Base-by-base conservation (phyloP, 2,797 vertebrate genomes). In the Tachyglossus aculeatus region DNA sequence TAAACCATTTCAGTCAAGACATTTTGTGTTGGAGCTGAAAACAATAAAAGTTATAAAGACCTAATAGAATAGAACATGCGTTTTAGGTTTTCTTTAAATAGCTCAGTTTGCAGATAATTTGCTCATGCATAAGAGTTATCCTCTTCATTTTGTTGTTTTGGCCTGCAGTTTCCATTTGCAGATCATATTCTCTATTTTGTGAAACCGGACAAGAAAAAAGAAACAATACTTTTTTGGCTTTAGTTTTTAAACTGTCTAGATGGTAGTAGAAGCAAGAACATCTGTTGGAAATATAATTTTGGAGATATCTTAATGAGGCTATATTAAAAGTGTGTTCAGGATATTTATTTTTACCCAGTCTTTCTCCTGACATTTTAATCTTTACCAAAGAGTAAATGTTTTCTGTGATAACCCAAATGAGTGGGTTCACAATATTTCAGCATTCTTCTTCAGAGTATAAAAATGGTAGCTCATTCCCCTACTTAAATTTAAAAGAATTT, bases 361-460 rank as follows among this genome's bases (percentile, higher is more conserved):
- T 5, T 47, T 79, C 71, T 59, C 54, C 38, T 68, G 2, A 68
- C 60, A 60, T 60, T n/a, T n/a, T n/a, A n/a, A n/a, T n/a, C n/a
- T n/a, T n/a, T n/a, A n/a, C 9, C 10, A 22, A 51, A 9, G 47
- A 59, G 61, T 61, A 16, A n/a, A n/a, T n/a, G n/a, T n/a, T n/a
- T n/a, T 51, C 2, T 1, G 24, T 53, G 7, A 75, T 29, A 2
- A 39, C 47, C 53, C 40, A 58, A 8, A 52, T 53, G 5, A 48
- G 4, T 32, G 7, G 8, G 6, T 47, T 48, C 14, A 12, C 25
- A 47, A 38, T 47, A 14, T 22, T 15, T 73, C 29, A 45, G 3
- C 3, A 36, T 36, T 15, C 33, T 31, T 69, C 40, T 33, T 59
- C 47, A 73, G 61, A 41, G 22, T 15, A 9, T 66, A 39, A 21